Evolutionary conservation across 1,140 invertebrate species (phyloP).

Genomic region (Eufriesea mexicana): DNA sequence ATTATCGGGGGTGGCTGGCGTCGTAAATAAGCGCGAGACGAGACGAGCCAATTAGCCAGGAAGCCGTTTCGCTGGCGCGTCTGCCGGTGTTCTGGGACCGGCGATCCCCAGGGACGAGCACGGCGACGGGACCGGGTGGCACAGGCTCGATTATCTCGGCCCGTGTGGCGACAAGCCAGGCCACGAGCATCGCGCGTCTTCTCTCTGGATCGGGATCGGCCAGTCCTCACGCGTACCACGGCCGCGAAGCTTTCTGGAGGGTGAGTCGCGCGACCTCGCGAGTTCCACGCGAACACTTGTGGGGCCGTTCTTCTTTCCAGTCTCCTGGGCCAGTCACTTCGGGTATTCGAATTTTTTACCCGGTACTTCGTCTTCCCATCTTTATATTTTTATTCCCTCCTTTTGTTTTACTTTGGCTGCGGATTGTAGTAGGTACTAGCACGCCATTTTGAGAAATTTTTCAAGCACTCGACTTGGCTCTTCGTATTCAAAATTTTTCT

Average conservation of each 20-base stretch:
- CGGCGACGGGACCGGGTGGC: slow-evolving; percentile 80
- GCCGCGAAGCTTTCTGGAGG: slow-evolving; percentile 50
- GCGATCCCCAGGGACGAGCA: slow-evolving; percentile 73
- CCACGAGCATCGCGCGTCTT: slow-evolving; percentile 66
- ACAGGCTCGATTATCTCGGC: slow-evolving; percentile 77
- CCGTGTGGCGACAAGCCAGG: slow-evolving; percentile 47
- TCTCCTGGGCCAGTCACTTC: no score
- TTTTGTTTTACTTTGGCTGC: no score
- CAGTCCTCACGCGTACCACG: slow-evolving; percentile 71
- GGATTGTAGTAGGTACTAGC: no score
- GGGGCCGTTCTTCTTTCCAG: no score
- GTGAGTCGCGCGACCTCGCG: neutral
- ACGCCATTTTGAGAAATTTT: no score
- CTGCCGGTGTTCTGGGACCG: slow-evolving; percentile 70
- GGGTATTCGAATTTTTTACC: no score
- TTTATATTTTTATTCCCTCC: no score
- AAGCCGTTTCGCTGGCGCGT: slow-evolving; percentile 54
- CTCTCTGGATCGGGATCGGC: slow-evolving; percentile 55
- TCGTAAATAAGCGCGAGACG: slow-evolving; percentile 71
- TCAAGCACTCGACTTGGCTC: no score
- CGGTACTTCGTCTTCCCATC: no score
- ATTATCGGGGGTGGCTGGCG: slow-evolving; percentile 47
- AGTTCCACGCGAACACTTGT: neutral
- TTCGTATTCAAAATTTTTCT: no score
- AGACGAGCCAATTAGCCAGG: slow-evolving; percentile 64